These are phyloP conservation scores for Rhagonycha lutea DNA, from an alignment of 2,888 invertebrate genomes.

Conservation along the genomic window DNA sequence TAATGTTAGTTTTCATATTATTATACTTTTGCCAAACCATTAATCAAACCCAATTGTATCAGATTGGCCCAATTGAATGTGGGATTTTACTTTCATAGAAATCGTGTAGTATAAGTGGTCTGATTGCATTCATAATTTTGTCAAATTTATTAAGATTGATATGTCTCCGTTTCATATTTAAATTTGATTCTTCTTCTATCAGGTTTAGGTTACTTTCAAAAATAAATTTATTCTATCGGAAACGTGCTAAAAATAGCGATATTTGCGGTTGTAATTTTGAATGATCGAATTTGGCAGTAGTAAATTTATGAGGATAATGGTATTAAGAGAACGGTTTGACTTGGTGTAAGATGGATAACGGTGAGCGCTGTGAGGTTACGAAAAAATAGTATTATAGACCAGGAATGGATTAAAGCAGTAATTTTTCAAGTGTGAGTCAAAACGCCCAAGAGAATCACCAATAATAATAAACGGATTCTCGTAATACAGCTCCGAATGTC, in stretches of 20 bases:
- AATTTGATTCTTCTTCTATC: not conserved
- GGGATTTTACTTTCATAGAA: not conserved
- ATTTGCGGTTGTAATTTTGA: not conserved
- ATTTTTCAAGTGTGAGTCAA: not conserved
- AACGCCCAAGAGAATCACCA: not conserved
- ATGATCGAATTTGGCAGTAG: not conserved
- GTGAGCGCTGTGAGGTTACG: not conserved
- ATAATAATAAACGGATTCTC: not conserved
- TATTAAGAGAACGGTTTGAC: not conserved
- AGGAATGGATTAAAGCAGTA: not conserved
- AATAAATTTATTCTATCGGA: not conserved
- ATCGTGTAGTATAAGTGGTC: not conserved
- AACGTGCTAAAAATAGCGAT: not conserved
- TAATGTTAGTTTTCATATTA: not conserved
- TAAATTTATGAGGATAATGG: not conserved
- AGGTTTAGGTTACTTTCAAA: not conserved
- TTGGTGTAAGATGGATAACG: not conserved
- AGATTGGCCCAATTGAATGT: not conserved
- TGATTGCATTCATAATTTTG: not conserved
- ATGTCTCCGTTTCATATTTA: not conserved
- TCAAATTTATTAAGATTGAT: not conserved
- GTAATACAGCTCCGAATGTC: not conserved
- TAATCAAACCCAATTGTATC: not conserved
- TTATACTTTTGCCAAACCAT: not conserved
- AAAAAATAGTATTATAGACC: not conserved